Evolutionary conservation across 2,113 vertebrate species (phyloP).

Genomic region (Siphamia tubifer): DNA sequence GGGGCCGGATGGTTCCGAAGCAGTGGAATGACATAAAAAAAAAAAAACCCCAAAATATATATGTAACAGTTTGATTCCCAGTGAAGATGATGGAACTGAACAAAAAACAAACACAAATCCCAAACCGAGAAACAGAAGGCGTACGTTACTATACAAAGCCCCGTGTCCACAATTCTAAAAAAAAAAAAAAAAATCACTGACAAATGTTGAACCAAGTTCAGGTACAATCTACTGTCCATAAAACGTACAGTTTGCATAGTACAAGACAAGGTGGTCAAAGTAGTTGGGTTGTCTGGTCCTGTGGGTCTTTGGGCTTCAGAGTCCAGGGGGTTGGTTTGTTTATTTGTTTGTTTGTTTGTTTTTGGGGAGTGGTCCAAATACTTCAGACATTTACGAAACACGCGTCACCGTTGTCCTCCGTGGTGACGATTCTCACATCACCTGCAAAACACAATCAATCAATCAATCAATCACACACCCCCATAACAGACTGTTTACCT

Average conservation of each 20-base stretch:
- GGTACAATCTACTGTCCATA: slow-evolving; percentile 86
- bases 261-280: slow-evolving; percentile 80
- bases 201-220: slow-evolving; percentile 79
- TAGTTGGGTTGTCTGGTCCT: slow-evolving; percentile 81
- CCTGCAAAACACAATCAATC: slow-evolving; percentile 48
- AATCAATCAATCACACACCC: too few relatives aligned
- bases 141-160: slow-evolving; percentile 80
- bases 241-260: slow-evolving; percentile 99
- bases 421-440: slow-evolving; percentile 67
- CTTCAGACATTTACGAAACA: neutral
- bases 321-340: slow-evolving; percentile 34
- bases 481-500: too few relatives aligned
- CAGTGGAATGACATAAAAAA: slow-evolving; percentile 79
- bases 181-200: slow-evolving; percentile 91
- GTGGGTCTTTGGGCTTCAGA: slow-evolving; percentile 89
- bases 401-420: neutral
- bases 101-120: slow-evolving; percentile 41
- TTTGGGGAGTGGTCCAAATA: slow-evolving; percentile 44
- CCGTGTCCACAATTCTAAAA: slow-evolving; percentile 84
- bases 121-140: slow-evolving; percentile 39
- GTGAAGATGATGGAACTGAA: slow-evolving; percentile 33
- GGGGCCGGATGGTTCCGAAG: slow-evolving; percentile 64
- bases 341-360: too few relatives aligned
- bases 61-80: slow-evolving; percentile 78
- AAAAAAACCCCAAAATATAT: slow-evolving; percentile 9